Evolutionary conservation across 2,888 invertebrate species (phyloP).

Genomic region (Andrena trimmerana): DNA sequence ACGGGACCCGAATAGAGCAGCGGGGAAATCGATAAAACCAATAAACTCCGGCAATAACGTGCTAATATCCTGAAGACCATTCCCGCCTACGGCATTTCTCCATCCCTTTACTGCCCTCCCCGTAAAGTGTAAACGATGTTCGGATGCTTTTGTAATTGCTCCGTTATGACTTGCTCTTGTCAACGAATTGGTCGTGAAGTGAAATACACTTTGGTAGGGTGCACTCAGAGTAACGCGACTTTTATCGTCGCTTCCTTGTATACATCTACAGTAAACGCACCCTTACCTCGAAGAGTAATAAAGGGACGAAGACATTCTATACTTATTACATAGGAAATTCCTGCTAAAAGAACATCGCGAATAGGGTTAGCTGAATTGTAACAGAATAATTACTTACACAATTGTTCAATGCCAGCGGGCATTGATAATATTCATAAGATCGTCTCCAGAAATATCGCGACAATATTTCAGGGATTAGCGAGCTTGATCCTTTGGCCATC

Average conservation of each 20-base stretch:
- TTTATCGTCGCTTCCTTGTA: neutral
- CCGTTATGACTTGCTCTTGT: constrained; percentile 65
- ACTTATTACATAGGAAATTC: too few species aligned
- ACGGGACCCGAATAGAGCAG: constrained; percentile 59
- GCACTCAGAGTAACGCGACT: neutral
- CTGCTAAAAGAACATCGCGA: too few species aligned
- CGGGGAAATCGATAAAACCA: constrained; percentile 80
- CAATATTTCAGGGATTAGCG: neutral
- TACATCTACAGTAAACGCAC: neutral
- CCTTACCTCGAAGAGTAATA: neutral
- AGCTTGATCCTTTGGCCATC: neutral
- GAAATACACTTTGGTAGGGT: constrained; percentile 34
- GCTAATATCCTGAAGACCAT: constrained; percentile 83
- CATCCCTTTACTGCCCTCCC: constrained; percentile 58
- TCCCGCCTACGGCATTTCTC: constrained; percentile 74
- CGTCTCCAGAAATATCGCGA: neutral
- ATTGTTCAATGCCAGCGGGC: too few species aligned
- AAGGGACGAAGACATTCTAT: too few species aligned
- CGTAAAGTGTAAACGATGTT: constrained; percentile 69
- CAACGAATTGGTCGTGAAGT: constrained; percentile 47
- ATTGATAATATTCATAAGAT: too few species aligned
- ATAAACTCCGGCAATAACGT: constrained; percentile 82
- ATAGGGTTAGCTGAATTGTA: too few species aligned
- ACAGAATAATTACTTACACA: too few species aligned
- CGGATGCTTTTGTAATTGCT: constrained; percentile 71